phyloP scores from a whole-genome alignment of 2,888 invertebrate genomes.

The Girardia tigrina region DNA sequence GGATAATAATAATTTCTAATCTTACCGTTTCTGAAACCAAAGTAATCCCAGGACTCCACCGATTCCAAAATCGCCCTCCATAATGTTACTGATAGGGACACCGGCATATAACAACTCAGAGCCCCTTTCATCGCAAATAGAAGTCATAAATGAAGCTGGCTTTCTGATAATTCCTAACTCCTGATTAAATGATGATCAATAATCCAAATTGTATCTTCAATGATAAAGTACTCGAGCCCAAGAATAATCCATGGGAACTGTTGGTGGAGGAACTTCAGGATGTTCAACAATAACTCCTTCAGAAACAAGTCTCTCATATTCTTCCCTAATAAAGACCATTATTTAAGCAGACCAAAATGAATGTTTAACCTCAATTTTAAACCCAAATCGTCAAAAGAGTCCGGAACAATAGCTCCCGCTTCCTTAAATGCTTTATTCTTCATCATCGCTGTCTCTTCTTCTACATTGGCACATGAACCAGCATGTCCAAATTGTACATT shows the following conservation, averaged over 20 bases:
- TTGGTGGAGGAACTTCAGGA: constrained; percentile 85
- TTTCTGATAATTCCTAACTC: constrained; percentile 93
- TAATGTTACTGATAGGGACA: constrained; percentile 64
- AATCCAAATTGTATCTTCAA: background rate
- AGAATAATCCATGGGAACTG: constrained; percentile 98
- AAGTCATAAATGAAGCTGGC: constrained; percentile 97
- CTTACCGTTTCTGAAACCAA: constrained; percentile 76
- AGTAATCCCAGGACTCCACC: constrained; percentile 89
- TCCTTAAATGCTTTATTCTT: constrained; percentile 72
- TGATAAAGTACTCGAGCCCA: constrained; percentile 65
- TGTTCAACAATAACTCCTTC: constrained; percentile 68
- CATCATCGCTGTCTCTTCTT: constrained; percentile 74
- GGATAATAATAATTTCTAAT: too few relatives aligned
- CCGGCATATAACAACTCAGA: constrained; percentile 92
- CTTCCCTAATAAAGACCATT: constrained; percentile 42
- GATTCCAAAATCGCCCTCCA: constrained; percentile 85
- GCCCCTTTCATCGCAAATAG: constrained; percentile 94
- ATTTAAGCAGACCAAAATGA: constrained; percentile 34
- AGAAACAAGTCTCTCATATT: constrained; percentile 60
- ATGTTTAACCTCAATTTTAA: constrained; percentile 59
- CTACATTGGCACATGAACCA: constrained; percentile 87
- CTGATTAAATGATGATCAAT: constrained; percentile 49
- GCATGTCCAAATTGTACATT: constrained; percentile 96
- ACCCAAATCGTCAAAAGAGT: constrained; percentile 78
- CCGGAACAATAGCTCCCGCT: constrained; percentile 77